Evolutionary conservation across 2,888 invertebrate species (phyloP), one percentile per base, ranked within the genome.

Genomic region (Dicyrtomina minuta): DNA sequence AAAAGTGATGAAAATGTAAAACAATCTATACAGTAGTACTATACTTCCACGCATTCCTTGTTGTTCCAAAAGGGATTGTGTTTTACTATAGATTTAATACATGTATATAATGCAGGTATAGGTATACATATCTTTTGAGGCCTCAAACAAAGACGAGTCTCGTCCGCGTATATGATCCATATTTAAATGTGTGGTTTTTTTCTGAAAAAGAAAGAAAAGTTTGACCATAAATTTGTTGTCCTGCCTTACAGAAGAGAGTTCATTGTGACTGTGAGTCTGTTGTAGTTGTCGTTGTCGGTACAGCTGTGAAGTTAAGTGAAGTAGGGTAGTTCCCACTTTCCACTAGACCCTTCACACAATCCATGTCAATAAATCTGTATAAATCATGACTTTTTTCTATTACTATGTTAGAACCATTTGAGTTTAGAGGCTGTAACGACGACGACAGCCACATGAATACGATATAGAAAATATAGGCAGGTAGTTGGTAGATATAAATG

Each of bases 241-340:
- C 61, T 67, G 55, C 41, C 65, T 58, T 5, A 33, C 33, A 33
- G 33, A 33, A 27, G 8, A 46, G 13, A 20, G 17, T 61, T 49
- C 55, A 60, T 70, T 67, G 66, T 66, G 27, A 33, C 33, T 33
- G 33, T 33, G 33, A 33, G 33, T 8, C 33, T 33, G 33, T 33
- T 20, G 1, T 66, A n/a, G 39, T 27, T 59, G 60, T 8, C 8
- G 33, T 33, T 20, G 1, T 66, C 27, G 39, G 46, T 59, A 66
- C 70, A 70, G 70, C 70, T 70, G 70, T 70, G 70, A 67, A 70
- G 59, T 65, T 64, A 61, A 70, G 65, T 70, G 70, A 61, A 60
- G 55, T 39, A 13, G 55, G 58, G 58, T 58, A 43, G 41, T 59
- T 22, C 43, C 12, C 22, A 55, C 26, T 26, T 17, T 33, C 12